These are phyloP conservation scores for Drosophila burlai DNA, from an alignment of 1,140 invertebrate genomes.

Conservation along the genomic window DNA sequence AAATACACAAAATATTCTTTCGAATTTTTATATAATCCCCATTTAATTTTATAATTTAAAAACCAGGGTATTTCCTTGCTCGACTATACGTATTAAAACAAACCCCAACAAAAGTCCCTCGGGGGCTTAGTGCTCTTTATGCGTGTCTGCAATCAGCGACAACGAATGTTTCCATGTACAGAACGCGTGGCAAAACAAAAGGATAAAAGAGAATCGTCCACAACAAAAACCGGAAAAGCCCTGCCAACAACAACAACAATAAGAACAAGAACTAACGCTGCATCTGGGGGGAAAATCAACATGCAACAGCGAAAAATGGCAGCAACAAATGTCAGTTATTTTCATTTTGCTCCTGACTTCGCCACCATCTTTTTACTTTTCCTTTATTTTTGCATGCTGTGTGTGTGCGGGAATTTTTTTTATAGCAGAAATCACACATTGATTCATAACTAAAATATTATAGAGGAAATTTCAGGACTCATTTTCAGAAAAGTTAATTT, in stretches of 20 bases:
- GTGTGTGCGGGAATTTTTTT: constrained; percentile 13
- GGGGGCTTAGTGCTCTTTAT: constrained; percentile 55
- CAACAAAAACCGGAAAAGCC: constrained; percentile 24
- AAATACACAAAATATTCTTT: background rate
- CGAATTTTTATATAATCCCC: background rate
- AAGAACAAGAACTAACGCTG: constrained; percentile 16
- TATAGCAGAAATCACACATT: constrained; percentile 5
- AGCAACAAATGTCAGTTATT: constrained; percentile 48
- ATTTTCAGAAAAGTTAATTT: background rate
- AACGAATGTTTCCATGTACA: constrained; percentile 54
- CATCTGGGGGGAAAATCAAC: constrained; percentile 61
- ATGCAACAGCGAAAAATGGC: constrained; percentile 64
- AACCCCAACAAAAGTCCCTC: background rate
- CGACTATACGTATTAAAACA: background rate
- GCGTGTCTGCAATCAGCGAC: constrained; percentile 73
- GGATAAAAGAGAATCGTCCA: constrained; percentile 11
- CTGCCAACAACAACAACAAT: constrained; percentile 5
- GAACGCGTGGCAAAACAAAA: constrained; percentile 55
- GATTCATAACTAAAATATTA: background rate
- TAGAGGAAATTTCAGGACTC: too few relatives aligned
- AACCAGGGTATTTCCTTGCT: constrained; percentile 7
- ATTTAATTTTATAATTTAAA: background rate
- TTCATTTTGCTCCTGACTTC: constrained; percentile 9
- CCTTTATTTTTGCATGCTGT: constrained; percentile 32
- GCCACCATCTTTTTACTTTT: constrained; percentile 3